Evolutionary conservation across 2,888 invertebrate species (phyloP), one percentile per base, ranked within the genome.

Genomic region (Seladonia tumulorum): DNA sequence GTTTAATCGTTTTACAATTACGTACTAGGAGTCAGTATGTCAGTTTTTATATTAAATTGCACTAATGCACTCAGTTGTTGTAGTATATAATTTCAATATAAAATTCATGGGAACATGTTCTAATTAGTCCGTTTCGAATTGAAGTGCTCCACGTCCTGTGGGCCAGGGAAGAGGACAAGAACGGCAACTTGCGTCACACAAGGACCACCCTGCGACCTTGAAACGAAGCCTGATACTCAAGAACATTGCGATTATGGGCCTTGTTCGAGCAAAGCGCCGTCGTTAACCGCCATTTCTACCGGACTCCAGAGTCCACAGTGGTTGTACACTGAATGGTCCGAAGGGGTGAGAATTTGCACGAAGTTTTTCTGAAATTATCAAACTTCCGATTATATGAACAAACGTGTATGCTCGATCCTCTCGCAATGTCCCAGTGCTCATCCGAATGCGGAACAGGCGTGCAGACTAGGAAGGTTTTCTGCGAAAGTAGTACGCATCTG

Each of bases 401-500:
- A 12, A n/a, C 1, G 5, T 42, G 39, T 39, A 42, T 39, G n/a
- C n/a, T n/a, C 4, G 66, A 70, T 39, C 2, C 14, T 22, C 12
- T 53, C 16, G 42, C n/a, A 60, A 39, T 22, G 60, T 84, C 82
- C 18, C 94, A 97, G 96, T 98, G 98, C 92, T 97, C 98, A 1
- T 97, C 97, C 72, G 96, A 97, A 92, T 98, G 98, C 92, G 98
- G 98, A 0, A 96, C 96, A 1, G 98, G 98, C 0, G 96, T 97
- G 1, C 97, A 98, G 93, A 97, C 97, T 45, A 96, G 98, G 16
- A 96, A 97, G 73, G 97, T 98, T 1, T 96, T 97, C 63, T 98
- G 98, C 90, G 92, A 90, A 18, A 88, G 83, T 5, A 84, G 70
- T 12, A 75, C 83, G 1, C 96, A 96, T 0, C 96, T 96, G 3